These are phyloP conservation scores for Petrocephalus zakoni DNA, from an alignment of 2,113 vertebrate genomes.

Conservation along the genomic window DNA sequence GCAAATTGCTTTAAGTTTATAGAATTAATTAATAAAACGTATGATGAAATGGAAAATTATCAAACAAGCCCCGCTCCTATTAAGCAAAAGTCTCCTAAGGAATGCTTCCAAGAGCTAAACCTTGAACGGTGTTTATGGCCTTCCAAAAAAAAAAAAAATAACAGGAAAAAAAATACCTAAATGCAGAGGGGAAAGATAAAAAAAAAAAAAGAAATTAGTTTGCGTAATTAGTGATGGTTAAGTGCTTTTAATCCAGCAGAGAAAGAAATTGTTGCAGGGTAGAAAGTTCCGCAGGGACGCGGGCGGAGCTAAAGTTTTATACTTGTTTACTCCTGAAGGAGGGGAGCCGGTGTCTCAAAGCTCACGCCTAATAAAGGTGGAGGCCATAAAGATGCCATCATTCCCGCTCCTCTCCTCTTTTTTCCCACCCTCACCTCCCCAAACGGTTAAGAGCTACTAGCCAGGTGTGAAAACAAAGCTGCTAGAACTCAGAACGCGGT, in stretches of 20 bases:
- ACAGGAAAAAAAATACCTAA: conserved; percentile 28
- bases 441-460: not conserved
- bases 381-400: conserved; percentile 48
- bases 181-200: conserved; percentile 57
- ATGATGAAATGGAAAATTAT: conserved; percentile 72
- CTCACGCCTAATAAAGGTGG: conserved; percentile 66
- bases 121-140: conserved; percentile 60
- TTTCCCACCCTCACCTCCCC: not conserved
- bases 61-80: conserved; percentile 67
- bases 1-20: conserved; percentile 70
- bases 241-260: conserved; percentile 63
- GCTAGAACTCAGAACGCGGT: not conserved
- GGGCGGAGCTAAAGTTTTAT: conserved; percentile 42
- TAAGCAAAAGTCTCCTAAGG: conserved; percentile 62
- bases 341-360: conserved; percentile 52
- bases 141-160: conserved; percentile 49
- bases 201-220: conserved; percentile 62
- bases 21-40: conserved; percentile 72
- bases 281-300: conserved; percentile 46
- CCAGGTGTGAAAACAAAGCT: conserved; percentile 15
- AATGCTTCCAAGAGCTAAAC: conserved; percentile 61
- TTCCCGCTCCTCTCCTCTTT: conserved; percentile 41
- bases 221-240: conserved; percentile 70
- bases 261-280: conserved; percentile 44
- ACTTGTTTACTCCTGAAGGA: conserved; percentile 61